Evolutionary conservation across 1,140 invertebrate genomes (phyloP), one percentile per base, ranked within the genome.

Genomic region (Drosophila navojoa): DNA sequence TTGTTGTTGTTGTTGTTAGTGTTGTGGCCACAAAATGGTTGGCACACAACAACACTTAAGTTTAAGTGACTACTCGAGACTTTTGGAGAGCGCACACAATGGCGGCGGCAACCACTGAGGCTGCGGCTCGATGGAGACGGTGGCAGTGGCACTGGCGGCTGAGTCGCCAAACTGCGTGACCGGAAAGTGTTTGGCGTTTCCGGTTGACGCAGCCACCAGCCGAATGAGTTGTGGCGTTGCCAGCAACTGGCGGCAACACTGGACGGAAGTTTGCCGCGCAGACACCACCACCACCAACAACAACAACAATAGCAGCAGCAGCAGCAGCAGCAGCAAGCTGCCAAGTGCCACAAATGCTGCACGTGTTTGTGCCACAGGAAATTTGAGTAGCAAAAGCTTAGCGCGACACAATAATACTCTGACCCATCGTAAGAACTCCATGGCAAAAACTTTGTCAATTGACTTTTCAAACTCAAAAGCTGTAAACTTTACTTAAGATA

Each of bases 41-140:
- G 79, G 76, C 76, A 59, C 84, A 87, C 79, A 87, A 76, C 82
- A 86, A 89, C 84, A 89, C 84, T 87, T 80, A 67, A 77, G 67
- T 76, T 79, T 84, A 89, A 87, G 84, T 89, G 84, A 87, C 79
- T 87, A 54, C 79, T 87, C 76, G 84, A 87, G 84, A 87, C 79
- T 75, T 76, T 74, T 71, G 27, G 44, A 67, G 58, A 44, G 54
- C n/a, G 57, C 22, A 40, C 53, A 67, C 68, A 71, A 67, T 58
- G 11, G 16, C 35, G 40, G 10, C 27, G 35, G 32, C 55, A 40
- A 35, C 67, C 42, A 61, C 19, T 29, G 47, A 22, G 40, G 38
- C 45, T 64, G 50, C 9, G 16, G 35, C n/a, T 15, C 15, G 0
- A 25, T 10, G 7, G 42, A 22, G 25, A 55, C 15, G 49, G 59